Evolutionary conservation across 2,888 invertebrate genomes (phyloP), one percentile per base, ranked within the genome.

Genomic region (Drosophila cognata): DNA sequence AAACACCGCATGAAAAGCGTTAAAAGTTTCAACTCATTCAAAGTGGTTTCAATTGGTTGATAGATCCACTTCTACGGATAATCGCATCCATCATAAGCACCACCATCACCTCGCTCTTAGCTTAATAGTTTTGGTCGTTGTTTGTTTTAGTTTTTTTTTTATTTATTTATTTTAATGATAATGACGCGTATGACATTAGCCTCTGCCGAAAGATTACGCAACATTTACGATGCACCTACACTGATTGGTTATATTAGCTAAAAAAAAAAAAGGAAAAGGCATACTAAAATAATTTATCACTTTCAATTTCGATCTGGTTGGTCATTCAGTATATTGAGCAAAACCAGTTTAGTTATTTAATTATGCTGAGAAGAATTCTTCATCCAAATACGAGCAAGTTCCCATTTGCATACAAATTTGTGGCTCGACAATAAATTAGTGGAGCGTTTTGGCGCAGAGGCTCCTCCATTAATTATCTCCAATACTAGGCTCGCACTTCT

Each of bases 291-390:
- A 58, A 85, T 81, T 89, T 85, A 85, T 81, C 53, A 64, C 62
- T 72, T 88, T 79, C 67, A 63, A 76, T 71, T 78, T 87, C 73
- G 56, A 72, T 84, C 75, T 88, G 65, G 65, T 81, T 71, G 53
- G 46, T 18, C 59, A 77, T 77, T 75, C 68, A 55, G 53, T 52
- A 53, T 69, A 53, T 57, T 59, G 73, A 21, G 72, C 52, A 62
- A 80, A 89, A 89, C 85, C 75, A 74, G 88, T 88, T 89, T 73
- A 77, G 67, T 74, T 74, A 70, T 79, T 82, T 76, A 76, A 89
- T 84, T 82, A 84, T 65, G 33, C 64, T 62, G 57, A 67, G 60
- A 71, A 81, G 66, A 84, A 84, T 87, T 84, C 78, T 85, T 62
- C 71, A 60, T 35, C 38, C 63, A 69, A 78, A 72, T 62, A 25